phyloP scores from a whole-genome alignment of 1,140 invertebrate species.

The Ruditapes philippinarum region DNA sequence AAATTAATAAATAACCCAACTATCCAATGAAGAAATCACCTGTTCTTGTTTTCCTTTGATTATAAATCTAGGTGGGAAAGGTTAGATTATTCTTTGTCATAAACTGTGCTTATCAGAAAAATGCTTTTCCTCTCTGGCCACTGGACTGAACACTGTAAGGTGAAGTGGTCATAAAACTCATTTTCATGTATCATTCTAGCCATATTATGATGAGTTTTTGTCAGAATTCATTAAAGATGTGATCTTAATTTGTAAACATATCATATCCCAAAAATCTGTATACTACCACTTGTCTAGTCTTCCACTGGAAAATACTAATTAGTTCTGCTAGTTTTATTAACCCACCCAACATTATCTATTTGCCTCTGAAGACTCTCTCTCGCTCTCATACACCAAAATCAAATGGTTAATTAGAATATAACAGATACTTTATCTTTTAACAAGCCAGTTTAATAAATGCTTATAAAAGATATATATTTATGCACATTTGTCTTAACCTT shows the following conservation, averaged over 20 bases:
- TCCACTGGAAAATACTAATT: not conserved
- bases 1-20: not conserved
- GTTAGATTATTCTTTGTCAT: constrained; percentile 16
- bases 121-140: not conserved
- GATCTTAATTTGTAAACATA: constrained; percentile 21
- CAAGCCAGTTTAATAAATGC: too few relatives aligned
- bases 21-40: not conserved
- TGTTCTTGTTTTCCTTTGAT: constrained; percentile 22
- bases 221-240: constrained; percentile 25
- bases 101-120: not conserved
- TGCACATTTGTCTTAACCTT: too few relatives aligned
- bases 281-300: too few relatives aligned
- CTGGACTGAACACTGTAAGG: not conserved
- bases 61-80: not conserved
- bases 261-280: not conserved
- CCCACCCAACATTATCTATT: too few relatives aligned
- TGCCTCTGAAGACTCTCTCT: too few relatives aligned
- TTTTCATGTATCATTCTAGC: constrained; percentile 25
- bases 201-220: not conserved
- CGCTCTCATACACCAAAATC: too few relatives aligned
- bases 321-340: not conserved
- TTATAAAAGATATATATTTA: too few relatives aligned
- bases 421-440: too few relatives aligned
- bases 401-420: too few relatives aligned
- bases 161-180: constrained; percentile 39